A percentile compares a stretch with the other conserved stretches of the same genome.
These are phyloP conservation scores for Athene cunicularia DNA, from an alignment of 2,113 vertebrate genomes.

Conservation along the genomic window DNA sequence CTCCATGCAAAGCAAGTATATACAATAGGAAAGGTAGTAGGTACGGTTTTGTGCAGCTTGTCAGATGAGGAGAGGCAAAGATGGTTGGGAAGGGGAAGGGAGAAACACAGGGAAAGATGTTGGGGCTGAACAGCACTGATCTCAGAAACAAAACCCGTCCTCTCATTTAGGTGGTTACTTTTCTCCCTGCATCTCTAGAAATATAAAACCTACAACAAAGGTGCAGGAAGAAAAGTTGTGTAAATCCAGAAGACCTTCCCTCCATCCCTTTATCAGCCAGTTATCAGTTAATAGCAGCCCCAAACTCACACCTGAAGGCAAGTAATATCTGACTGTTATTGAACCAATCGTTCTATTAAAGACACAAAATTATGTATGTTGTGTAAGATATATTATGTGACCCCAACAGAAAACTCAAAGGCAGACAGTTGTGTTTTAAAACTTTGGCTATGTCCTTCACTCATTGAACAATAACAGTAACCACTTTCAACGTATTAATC, in stretches of 20 bases:
- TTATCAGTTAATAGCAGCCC: neutral
- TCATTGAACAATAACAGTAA: neutral
- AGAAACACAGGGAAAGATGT: neutral
- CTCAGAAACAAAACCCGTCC: neutral
- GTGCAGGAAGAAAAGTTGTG: neutral
- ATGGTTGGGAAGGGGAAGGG: neutral
- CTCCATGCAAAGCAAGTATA: neutral
- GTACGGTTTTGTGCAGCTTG: neutral
- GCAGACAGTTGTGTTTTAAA: neutral
- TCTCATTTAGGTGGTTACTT: neutral
- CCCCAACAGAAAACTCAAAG: neutral
- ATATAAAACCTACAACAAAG: neutral
- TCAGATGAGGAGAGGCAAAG: neutral
- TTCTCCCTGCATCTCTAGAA: neutral
- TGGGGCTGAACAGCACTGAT: neutral
- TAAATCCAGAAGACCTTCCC: neutral
- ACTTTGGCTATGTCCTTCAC: neutral
- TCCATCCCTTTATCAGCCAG: neutral
- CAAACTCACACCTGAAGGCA: neutral
- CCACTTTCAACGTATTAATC: neutral
- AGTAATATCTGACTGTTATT: neutral
- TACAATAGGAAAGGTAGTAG: neutral
- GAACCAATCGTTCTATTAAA: neutral
- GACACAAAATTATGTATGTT: neutral
- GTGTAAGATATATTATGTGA: neutral